These are phyloP conservation scores for Vanacampus margaritifer DNA, from an alignment of 2,113 vertebrate genomes.

Conservation along the genomic window DNA sequence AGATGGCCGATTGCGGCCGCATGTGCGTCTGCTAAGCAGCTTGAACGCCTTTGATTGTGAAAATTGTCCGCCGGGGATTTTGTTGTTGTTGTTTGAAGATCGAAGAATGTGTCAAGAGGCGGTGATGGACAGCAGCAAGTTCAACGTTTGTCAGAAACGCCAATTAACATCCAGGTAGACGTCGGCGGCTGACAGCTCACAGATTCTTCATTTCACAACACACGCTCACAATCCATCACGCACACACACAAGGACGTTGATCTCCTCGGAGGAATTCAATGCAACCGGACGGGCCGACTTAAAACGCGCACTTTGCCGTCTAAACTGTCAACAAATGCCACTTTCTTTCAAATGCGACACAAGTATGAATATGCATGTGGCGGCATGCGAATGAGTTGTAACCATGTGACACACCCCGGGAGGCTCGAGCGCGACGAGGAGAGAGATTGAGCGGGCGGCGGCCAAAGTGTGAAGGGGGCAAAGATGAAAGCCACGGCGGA, in stretches of 20 bases:
- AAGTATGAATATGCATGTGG: not conserved
- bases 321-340: constrained; percentile 15
- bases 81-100: not conserved
- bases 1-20: too few species aligned
- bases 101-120: not conserved
- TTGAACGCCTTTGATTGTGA: not conserved
- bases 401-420: not conserved
- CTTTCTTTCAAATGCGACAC: not conserved
- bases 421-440: constrained; percentile 4
- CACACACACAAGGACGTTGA: constrained; percentile 1
- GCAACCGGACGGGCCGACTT: constrained; percentile 21
- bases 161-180: constrained; percentile 33
- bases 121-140: constrained; percentile 33
- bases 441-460: constrained; percentile 8
- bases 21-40: not conserved
- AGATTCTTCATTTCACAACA: constrained; percentile 37
- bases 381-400: constrained; percentile 30
- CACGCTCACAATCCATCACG: constrained; percentile 3
- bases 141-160: constrained; percentile 41
- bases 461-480: constrained; percentile 1
- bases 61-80: not conserved
- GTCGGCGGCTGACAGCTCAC: constrained; percentile 40
- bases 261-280: constrained; percentile 26
- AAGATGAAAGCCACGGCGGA: constrained; percentile 30
- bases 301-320: constrained; percentile 15